Percentiles rank a stretch among this genome's conserved stretches.
Evolutionary conservation across 2,888 invertebrate genomes (phyloP).

Genomic region (Dynastes maya): DNA sequence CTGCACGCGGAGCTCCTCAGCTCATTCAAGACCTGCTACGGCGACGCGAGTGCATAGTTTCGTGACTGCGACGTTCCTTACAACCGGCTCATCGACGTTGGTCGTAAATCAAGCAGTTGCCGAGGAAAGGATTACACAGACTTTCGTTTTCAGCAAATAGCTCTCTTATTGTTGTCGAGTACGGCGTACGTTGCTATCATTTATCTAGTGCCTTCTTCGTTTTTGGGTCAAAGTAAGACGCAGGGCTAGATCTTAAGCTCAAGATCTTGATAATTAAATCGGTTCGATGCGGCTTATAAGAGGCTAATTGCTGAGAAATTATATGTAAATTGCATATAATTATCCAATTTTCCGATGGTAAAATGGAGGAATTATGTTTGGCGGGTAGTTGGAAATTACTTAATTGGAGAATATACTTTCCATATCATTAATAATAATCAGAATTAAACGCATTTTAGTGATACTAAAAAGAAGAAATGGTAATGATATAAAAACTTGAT

Average conservation of each 20-base stretch:
- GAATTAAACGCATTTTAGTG: no score
- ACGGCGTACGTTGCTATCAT: conserved; percentile 1
- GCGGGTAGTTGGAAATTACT: neutral
- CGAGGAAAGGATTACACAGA: conserved; percentile 21
- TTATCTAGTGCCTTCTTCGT: conserved; percentile 17
- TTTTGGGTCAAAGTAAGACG: neutral
- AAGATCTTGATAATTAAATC: conserved; percentile 15
- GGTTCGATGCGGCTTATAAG: neutral
- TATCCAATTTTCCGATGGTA: conserved; percentile 14
- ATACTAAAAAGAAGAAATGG: neutral
- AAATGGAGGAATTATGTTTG: neutral
- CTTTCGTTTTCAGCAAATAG: conserved; percentile 33
- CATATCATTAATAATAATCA: conserved; percentile 4
- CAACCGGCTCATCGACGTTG: conserved; percentile 21
- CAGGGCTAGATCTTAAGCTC: neutral
- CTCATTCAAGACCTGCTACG: conserved; percentile 2
- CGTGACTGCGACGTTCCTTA: conserved; percentile 23
- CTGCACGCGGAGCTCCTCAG: neutral
- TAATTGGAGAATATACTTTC: neutral
- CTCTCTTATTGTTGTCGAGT: conserved; percentile 19
- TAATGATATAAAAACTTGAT: no score
- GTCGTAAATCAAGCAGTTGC: conserved; percentile 29
- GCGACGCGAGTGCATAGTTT: conserved; percentile 22
- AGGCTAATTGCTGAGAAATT: neutral
- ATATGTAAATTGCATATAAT: conserved; percentile 19